These are phyloP conservation scores for Adelphocoris suturalis DNA, from an alignment of 2,888 invertebrate genomes.

Conservation along the genomic window DNA sequence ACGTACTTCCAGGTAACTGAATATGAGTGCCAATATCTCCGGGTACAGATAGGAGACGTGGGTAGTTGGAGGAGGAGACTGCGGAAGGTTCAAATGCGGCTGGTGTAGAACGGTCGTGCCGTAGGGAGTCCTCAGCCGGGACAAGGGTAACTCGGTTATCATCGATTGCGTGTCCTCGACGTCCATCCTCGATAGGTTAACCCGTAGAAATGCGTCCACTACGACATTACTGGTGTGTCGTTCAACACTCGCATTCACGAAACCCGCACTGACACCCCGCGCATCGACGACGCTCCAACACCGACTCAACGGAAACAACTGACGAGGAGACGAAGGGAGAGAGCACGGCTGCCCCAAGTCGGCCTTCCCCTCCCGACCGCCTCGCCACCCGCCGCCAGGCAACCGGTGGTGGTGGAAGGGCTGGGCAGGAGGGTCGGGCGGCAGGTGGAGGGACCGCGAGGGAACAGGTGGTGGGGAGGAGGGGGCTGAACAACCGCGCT, in stretches of 20 bases:
- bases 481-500: background rate
- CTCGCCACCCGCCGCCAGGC: background rate
- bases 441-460: background rate
- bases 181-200: constrained; percentile 48
- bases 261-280: constrained; percentile 40
- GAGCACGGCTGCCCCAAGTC: background rate
- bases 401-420: constrained; percentile 1
- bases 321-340: background rate
- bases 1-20: constrained; percentile 91
- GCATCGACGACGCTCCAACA: background rate
- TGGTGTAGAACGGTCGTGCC: constrained; percentile 80
- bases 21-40: constrained; percentile 94
- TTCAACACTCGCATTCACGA: constrained; percentile 31
- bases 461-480: background rate
- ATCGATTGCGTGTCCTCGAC: constrained; percentile 73
- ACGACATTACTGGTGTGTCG: constrained; percentile 33
- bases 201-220: constrained; percentile 8
- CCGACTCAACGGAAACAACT: constrained; percentile 47
- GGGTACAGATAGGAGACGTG: constrained; percentile 94
- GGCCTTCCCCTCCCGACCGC: background rate
- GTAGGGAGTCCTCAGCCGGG: constrained; percentile 78
- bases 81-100: constrained; percentile 77
- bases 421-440: background rate
- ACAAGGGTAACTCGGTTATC: constrained; percentile 75
- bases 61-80: constrained; percentile 79